These are phyloP conservation scores for Dicyrtomina minuta DNA, from an alignment of 2,888 invertebrate genomes.

Conservation along the genomic window DNA sequence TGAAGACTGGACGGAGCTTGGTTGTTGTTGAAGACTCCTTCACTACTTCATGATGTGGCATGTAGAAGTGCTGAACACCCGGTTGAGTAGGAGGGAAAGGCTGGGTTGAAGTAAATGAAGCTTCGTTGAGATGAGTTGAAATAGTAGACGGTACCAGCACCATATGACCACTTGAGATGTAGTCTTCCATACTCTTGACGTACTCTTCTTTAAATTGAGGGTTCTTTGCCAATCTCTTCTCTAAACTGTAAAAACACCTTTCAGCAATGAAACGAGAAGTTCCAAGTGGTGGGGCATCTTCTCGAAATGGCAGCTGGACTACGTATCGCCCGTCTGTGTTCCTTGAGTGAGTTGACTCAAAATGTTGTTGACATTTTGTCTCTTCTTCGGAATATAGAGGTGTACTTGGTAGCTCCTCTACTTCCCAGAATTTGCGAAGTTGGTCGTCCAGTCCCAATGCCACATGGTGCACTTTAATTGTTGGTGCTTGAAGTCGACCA, in stretches of 20 bases:
- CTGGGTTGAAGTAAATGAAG: conserved; percentile 10
- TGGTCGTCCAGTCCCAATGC: neutral
- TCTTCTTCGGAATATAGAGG: neutral
- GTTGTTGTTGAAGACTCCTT: conserved; percentile 33
- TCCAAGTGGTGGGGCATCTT: neutral
- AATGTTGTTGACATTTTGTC: neutral
- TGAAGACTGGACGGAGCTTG: conserved; percentile 54
- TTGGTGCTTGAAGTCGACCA: neutral
- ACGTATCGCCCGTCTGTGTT: neutral
- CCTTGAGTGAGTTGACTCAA: neutral
- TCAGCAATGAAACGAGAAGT: neutral
- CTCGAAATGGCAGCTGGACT: neutral
- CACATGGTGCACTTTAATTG: too few species aligned
- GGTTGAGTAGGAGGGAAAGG: too few species aligned
- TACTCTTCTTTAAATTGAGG: neutral
- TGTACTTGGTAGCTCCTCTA: conserved; percentile 6
- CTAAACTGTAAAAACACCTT: neutral
- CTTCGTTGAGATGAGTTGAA: neutral
- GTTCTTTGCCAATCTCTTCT: neutral
- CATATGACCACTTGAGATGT: neutral
- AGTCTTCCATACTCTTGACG: neutral
- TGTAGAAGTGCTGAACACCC: conserved; percentile 36
- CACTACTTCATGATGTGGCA: conserved; percentile 54
- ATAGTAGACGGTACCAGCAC: neutral
- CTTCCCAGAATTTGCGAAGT: conserved; percentile 12